Evolutionary conservation across 2,888 invertebrate genomes (phyloP).

Genomic region (Harmothoe impar): DNA sequence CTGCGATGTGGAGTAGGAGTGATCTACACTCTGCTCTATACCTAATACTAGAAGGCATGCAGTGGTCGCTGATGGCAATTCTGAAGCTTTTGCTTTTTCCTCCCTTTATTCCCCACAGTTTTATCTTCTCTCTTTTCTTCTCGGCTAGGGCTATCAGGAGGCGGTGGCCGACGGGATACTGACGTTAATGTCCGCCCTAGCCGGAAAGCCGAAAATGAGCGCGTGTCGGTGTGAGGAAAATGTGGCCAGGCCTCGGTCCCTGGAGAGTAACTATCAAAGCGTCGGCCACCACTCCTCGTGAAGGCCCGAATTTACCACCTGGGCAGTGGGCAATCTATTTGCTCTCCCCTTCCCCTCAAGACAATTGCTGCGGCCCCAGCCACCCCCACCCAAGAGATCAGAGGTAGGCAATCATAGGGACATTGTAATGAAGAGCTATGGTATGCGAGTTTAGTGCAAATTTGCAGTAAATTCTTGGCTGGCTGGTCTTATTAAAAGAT

Average conservation of each 20-base stretch:
- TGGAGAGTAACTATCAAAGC: constrained; percentile 47
- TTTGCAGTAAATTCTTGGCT: constrained; percentile 45
- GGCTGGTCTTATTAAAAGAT: constrained; percentile 38
- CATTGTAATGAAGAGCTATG: constrained; percentile 51
- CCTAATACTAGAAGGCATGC: no score
- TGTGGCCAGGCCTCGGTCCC: background rate
- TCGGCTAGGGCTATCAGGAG: background rate
- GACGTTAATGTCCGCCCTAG: constrained; percentile 40
- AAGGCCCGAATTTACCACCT: constrained; percentile 45
- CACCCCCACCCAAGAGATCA: constrained; percentile 27
- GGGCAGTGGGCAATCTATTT: constrained; percentile 19
- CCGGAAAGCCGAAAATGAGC: constrained; percentile 41
- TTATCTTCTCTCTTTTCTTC: background rate
- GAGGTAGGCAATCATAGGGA: constrained; percentile 35
- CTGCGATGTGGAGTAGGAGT: no score
- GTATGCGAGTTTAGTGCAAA: constrained; percentile 40
- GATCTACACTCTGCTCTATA: no score
- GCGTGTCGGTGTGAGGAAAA: constrained; percentile 1
- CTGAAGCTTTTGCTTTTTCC: background rate
- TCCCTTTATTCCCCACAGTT: background rate
- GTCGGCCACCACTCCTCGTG: constrained; percentile 5
- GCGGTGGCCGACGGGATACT: background rate
- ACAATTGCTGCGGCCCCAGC: constrained; percentile 16
- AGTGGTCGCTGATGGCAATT: no score
- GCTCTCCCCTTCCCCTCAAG: constrained; percentile 12